phyloP scores from a whole-genome alignment of 2,888 invertebrate genomes.

The Glaucopsyche alexis region DNA sequence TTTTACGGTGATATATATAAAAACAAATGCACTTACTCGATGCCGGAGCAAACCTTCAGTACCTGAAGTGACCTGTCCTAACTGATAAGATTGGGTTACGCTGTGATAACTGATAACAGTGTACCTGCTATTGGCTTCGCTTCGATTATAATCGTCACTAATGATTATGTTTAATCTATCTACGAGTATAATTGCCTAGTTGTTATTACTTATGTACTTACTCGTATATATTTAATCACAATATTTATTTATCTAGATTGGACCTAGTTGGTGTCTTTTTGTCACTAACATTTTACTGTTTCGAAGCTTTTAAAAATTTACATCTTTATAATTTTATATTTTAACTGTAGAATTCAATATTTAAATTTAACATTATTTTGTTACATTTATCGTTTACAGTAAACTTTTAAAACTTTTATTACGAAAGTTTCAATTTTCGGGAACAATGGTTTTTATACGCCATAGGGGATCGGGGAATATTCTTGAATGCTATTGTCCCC shows the following conservation, averaged over 20 bases:
- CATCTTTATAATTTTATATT: background rate
- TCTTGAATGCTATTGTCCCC: background rate
- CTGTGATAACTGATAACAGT: background rate
- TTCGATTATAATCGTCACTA: background rate
- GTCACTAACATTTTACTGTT: too few relatives aligned
- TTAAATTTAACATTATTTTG: too few relatives aligned
- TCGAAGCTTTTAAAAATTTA: too few relatives aligned
- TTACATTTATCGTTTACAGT: too few relatives aligned
- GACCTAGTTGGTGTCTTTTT: too few relatives aligned
- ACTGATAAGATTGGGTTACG: background rate
- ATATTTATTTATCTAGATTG: background rate
- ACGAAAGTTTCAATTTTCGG: background rate
- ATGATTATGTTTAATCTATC: background rate
- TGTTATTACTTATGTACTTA: background rate
- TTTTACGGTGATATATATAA: too few relatives aligned
- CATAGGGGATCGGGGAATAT: too few relatives aligned
- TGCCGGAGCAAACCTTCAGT: background rate
- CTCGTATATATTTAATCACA: background rate
- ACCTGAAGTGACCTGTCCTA: background rate
- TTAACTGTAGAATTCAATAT: background rate
- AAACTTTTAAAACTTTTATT: too few relatives aligned
- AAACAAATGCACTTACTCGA: background rate
- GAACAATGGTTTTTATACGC: background rate
- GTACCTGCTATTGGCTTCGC: background rate
- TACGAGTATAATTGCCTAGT: background rate